Base-by-base conservation (phyloP, 2,888 invertebrate genomes). In the Spilarctia lutea region DNA sequence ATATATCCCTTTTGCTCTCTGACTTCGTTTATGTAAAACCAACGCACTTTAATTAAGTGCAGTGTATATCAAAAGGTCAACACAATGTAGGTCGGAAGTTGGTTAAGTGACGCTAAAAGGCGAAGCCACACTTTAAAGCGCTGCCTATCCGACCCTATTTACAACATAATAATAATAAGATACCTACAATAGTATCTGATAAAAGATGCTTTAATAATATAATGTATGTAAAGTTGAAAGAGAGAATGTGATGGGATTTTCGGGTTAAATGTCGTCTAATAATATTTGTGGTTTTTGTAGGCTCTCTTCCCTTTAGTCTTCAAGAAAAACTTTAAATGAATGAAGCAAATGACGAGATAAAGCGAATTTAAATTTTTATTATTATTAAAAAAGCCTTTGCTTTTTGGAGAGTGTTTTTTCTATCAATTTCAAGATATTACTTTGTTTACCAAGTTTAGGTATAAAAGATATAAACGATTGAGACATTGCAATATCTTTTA, bases 91-190 rank as follows among this genome's bases (percentile, higher is more conserved):
- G 83, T 60, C 92, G 92, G 92, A 92, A 90, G 88, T 77, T 77
- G 75, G 81, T 85, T 89, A 90, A 91, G 91, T 88, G 84, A 91
- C 84, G 84, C 74, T 89, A 88, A 91, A 92, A 91, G 90, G 87
- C 79, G 68, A 73, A 74, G 78, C 73, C 81, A 75, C 71, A 81
- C 79, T 88, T 84, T 80, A 81, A 85, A 87, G 77, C 71, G 65
- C 78, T 73, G 66, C 65, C 76, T 79, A 84, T 81, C 79, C 75
- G 81, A 82, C 71, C 63, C 78, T 52, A 24, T 52, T 24, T 24
- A 24, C 10, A 52, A 52, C 3, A 24, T 7, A 52, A 52, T 52
- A 24, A 24, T 52, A 52, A 24, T 24, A 52, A n/a, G n/a, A n/a
- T n/a, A 76, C 75, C 82, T 74, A 72, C 74, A 65, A 42, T 35